Evolutionary conservation across 2,888 invertebrate species (phyloP), one percentile per base, ranked within the genome.

Genomic region (Escarpia spicata): DNA sequence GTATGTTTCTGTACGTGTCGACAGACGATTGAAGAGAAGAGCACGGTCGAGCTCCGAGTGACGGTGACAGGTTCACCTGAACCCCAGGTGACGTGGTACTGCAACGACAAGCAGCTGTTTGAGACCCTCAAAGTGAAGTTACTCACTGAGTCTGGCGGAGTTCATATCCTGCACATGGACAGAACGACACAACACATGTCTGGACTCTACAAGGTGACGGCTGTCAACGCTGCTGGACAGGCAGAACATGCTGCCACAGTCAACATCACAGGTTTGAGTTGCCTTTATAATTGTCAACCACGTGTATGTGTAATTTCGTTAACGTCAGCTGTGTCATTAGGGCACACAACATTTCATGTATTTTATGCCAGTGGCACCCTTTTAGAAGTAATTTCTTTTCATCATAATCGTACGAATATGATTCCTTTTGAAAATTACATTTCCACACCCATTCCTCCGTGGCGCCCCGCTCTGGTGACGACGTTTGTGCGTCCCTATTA

Each of bases 1-100:
- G 37, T 1, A 60, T 60, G 60, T 26, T 12, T 60, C 4, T 15
- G 4, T 60, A 60, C 12, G 19, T 75, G 2, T n/a, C 26, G 19
- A 75, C 90, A 93, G 93, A 92, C 93, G 1, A 58, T 93, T 43
- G 91, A 89, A 44, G 93, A 92, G 37, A 93, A 93, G 90, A 91
- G 75, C 60, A 92, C 92, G 3, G 60, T 93, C 58, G 90, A 45
- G 31, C 92, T 93, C 15, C 91, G 75, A 43, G 91, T 75, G 43
- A 93, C 91, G 90, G 98, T 99, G 2, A 98, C 97, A 10, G 99
- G 99, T 92, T 98, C 98, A 92, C 96, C 96, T 6, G 94, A 94
- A 58, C 96, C 96, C 0, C 94, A 95, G n/a, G 94, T 96, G 52
- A 94, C 94, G 75, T 94, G 94, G 94, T 93, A 95, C 92, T 95